Evolutionary conservation across 2,797 vertebrate genomes (phyloP), one percentile per base, ranked within the genome.

Genomic region (Spinus pinus): DNA sequence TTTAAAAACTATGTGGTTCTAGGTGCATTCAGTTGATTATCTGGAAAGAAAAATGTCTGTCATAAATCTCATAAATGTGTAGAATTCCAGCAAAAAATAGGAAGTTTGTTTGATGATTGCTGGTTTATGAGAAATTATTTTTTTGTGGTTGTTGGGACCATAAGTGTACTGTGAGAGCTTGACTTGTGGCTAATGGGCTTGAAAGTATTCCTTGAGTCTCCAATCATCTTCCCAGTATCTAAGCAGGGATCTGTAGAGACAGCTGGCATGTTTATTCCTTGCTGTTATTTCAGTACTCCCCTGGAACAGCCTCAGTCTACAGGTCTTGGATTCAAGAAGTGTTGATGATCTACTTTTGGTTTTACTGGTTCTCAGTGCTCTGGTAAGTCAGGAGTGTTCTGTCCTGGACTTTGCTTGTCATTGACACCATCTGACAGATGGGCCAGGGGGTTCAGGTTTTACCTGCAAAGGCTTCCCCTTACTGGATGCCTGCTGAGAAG

Each of bases 391-490:
- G 41, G 50, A 22, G 3, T 37, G 46, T 56, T 86, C 31, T 57
- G 56, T 73, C 6, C 30, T 31, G 12, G 22, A 2, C 3, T 73
- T 6, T 37, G 50, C 2, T 24, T 46, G n/a, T 51, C 49, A 5
- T 0, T 61, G 35, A 2, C 6, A 3, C 15, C 1, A 3, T 70
- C 42, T 41, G 31, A 28, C 2, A 6, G 20, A 18, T 37, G 39
- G 27, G 14, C 51, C 53, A 12, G 4, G 44, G 73, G 15, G 2
- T 39, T 85, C 57, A 5, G 51, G 4, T 10, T 75, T 66, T 65
- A 60, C 28, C 70, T 83, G 14, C 2, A 3, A 19, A 74, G 49
- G 41, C 37, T 79, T 86, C 28, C 21, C 37, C 31, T 54, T 25
- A 1, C 37, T 23, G 9, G 9, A 12, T 42, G 47, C 61, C 50